phyloP scores from a whole-genome alignment of 1,140 invertebrate species.

The Diorhabda elongata region DNA sequence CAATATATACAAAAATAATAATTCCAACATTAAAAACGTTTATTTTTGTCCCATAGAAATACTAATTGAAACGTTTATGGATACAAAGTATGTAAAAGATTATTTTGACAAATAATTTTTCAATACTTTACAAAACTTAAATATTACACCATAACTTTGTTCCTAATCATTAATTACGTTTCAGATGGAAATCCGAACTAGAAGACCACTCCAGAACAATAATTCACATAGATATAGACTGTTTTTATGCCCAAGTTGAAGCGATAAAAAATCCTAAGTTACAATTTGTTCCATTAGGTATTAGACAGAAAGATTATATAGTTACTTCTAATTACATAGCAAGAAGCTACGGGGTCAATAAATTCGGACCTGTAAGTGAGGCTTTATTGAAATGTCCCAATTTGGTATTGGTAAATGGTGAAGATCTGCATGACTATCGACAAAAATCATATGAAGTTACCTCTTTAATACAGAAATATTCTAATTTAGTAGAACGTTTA shows the following conservation, averaged over 20 bases:
- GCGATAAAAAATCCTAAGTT: constrained; percentile 65
- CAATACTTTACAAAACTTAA: too few relatives aligned
- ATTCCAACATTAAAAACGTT: too few relatives aligned
- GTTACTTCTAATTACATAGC: constrained; percentile 79
- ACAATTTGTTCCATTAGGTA: constrained; percentile 62
- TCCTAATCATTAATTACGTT: neutral
- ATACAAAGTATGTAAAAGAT: too few relatives aligned
- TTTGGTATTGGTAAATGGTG: constrained; percentile 66
- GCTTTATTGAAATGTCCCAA: constrained; percentile 64
- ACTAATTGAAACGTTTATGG: too few relatives aligned
- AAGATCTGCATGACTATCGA: constrained; percentile 71
- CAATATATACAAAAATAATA: too few relatives aligned
- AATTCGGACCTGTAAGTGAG: constrained; percentile 68
- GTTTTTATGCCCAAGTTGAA: constrained; percentile 82
- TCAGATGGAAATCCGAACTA: constrained; percentile 15
- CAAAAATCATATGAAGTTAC: constrained; percentile 66
- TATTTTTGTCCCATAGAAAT: too few relatives aligned
- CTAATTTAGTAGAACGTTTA: constrained; percentile 66
- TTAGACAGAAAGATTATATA: constrained; percentile 75
- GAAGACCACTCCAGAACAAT: constrained; percentile 58
- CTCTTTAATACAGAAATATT: constrained; percentile 62
- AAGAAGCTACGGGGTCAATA: constrained; percentile 64
- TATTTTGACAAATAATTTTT: too few relatives aligned
- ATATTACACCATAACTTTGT: too few relatives aligned
- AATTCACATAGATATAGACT: constrained; percentile 74